These are phyloP conservation scores for Chirona hameri DNA, from an alignment of 2,888 invertebrate species.

Conservation along the genomic window DNA sequence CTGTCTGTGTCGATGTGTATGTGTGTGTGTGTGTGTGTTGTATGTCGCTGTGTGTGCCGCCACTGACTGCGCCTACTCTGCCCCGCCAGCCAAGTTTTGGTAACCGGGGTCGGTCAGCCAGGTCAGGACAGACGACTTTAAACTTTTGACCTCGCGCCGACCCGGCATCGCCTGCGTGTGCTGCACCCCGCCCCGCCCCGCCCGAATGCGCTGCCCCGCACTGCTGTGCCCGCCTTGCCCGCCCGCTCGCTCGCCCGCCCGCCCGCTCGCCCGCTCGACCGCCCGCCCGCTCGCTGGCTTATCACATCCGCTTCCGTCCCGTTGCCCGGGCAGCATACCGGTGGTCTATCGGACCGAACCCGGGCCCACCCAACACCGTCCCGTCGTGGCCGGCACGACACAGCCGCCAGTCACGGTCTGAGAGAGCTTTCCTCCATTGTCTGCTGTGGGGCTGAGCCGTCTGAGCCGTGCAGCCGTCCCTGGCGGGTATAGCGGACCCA, in stretches of 20 bases:
- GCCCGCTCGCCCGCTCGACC: background rate
- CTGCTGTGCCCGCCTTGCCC: background rate
- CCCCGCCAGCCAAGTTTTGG: conserved; percentile 13
- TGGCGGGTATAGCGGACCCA: no score
- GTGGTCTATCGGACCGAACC: background rate
- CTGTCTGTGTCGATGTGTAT: background rate
- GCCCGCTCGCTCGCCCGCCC: no score
- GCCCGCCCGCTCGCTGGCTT: no score
- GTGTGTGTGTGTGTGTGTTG: background rate
- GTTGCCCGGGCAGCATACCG: background rate
- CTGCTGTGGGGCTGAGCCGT: background rate
- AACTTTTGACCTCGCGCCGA: background rate
- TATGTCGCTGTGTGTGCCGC: background rate
- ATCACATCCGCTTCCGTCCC: background rate
- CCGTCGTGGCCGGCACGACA: no score
- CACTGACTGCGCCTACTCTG: background rate
- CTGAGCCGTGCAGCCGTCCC: no score
- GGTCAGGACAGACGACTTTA: conserved; percentile 1
- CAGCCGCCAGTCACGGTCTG: no score
- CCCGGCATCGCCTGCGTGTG: background rate
- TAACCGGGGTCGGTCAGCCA: background rate
- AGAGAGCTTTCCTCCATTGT: background rate
- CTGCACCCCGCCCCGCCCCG: background rate
- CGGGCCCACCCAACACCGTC: background rate
- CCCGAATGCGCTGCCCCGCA: no score